These are phyloP conservation scores for Xerus rutilus DNA, from an alignment of 2,797 vertebrate genomes.

Conservation along the genomic window DNA sequence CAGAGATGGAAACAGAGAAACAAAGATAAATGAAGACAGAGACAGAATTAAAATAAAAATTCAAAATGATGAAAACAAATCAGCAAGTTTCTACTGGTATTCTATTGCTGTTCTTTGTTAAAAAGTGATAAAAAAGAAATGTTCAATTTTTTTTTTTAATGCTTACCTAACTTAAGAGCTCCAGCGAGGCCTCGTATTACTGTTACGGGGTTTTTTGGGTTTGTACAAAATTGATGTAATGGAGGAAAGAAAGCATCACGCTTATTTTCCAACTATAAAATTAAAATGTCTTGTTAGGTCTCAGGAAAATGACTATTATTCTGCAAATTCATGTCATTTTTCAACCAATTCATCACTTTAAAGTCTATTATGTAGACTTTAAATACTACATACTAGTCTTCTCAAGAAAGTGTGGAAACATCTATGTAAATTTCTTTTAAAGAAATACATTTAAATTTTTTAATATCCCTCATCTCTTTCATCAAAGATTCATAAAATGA, in stretches of 20 bases:
- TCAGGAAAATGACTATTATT: not conserved
- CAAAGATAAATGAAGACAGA: not conserved
- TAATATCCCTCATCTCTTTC: not conserved
- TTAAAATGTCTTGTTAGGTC: constrained; percentile 81
- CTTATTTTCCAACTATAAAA: constrained; percentile 97
- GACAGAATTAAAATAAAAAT: not conserved
- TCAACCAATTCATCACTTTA: not conserved
- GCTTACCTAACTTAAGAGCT: constrained; percentile 95
- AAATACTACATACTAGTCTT: not conserved
- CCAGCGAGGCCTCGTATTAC: constrained; percentile 99
- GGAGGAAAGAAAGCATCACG: constrained; percentile 99
- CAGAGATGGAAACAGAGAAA: not conserved
- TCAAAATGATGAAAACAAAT: not conserved
- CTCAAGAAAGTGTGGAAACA: not conserved
- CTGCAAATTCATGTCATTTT: not conserved
- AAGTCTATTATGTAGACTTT: not conserved
- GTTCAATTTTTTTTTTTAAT: constrained; percentile 17
- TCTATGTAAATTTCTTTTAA: not conserved
- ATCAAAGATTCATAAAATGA: not conserved
- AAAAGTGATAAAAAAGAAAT: not conserved
- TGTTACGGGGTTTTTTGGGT: constrained; percentile 98
- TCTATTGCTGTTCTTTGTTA: not conserved
- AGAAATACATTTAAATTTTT: not conserved
- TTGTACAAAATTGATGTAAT: constrained; percentile 99
- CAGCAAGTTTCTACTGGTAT: not conserved